Conservation (phyloP, 2,888 invertebrate genomes). For the Protophormia terraenovae region DNA sequence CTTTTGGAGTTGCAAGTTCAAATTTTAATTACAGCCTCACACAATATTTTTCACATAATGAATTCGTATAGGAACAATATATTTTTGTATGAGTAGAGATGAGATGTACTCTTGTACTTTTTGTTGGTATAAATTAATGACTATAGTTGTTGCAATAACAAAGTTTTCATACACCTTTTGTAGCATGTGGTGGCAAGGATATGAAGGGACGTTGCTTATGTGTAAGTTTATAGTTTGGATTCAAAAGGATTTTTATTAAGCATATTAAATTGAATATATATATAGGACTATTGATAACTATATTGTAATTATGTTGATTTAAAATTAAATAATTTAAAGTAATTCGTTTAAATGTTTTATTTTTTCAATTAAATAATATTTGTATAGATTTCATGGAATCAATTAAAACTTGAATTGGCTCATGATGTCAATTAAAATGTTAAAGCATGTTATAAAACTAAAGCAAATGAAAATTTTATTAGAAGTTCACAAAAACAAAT, state of each 20-base stretch:
- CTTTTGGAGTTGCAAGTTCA: slow-evolving; percentile 67
- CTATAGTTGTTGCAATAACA: slow-evolving; percentile 28
- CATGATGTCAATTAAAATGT: too few species aligned
- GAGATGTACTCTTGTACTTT: neutral
- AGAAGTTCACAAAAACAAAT: too few species aligned
- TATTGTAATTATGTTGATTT: too few species aligned
- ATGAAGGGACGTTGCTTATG: neutral
- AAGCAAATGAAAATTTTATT: too few species aligned
- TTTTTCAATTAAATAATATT: too few species aligned
- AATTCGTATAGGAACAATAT: slow-evolving; percentile 12
- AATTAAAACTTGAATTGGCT: too few species aligned
- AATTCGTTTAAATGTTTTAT: too few species aligned
- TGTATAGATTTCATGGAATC: too few species aligned
- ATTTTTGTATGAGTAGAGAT: neutral
- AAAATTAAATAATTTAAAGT: too few species aligned
- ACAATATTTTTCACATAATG: slow-evolving; percentile 43
- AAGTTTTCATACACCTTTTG: neutral
- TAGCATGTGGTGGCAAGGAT: neutral
- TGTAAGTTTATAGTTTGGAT: neutral
- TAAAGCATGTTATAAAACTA: too few species aligned
- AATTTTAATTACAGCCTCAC: slow-evolving; percentile 62
- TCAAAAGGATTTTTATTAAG: neutral
- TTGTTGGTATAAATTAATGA: neutral
- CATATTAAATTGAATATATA: neutral
- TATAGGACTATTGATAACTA: too few species aligned